Evolutionary conservation across 2,797 vertebrate genomes (phyloP), one percentile per base, ranked within the genome.

Genomic region (Acanthiza pusilla): DNA sequence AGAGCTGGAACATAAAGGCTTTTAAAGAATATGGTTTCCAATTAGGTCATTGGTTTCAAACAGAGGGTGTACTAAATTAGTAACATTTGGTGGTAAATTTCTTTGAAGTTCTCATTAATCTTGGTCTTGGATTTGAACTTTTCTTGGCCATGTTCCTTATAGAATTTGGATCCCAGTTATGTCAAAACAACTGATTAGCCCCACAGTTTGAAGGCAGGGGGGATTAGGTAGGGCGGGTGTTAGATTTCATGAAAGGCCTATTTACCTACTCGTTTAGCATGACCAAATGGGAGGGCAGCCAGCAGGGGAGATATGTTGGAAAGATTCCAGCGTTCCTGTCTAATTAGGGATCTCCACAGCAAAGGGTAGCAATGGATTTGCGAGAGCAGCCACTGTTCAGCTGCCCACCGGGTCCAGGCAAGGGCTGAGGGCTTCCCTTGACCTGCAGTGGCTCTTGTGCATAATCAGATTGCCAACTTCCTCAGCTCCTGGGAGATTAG

Each of bases 131-230:
- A 89, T 96, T 95, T 96, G 96, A 97, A 97, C 96, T 97, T 94
- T 96, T 94, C 96, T 96, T 97, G 96, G 97, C 94, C 85, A 68
- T 72, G 92, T 90, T 97, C 89, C 96, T 95, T 36, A 91, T 63
- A 91, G 88, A 96, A 95, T 94, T 93, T 95, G 95, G 94, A 95
- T 96, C 93, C 88, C 79, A 26, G 89, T 92, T 88, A 96, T 96
- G 97, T 97, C 97, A 97, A 97, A 97, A 97, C 96, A 96, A 95
- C 96, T 96, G 96, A 97, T 97, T 97, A 97, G 95, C 86, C 95
- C 94, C 80, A 68, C 89, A 72, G 94, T 91, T 53, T 95, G 96
- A 90, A 95, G 92, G 92, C 95, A 88, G 84, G 85, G 89, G 91
- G 96, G 93, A 94, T 92, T 96, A 93, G 92, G 96, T 89, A 77